Conservation (phyloP, 2,888 invertebrate species). For the Mythimna lalbum region DNA sequence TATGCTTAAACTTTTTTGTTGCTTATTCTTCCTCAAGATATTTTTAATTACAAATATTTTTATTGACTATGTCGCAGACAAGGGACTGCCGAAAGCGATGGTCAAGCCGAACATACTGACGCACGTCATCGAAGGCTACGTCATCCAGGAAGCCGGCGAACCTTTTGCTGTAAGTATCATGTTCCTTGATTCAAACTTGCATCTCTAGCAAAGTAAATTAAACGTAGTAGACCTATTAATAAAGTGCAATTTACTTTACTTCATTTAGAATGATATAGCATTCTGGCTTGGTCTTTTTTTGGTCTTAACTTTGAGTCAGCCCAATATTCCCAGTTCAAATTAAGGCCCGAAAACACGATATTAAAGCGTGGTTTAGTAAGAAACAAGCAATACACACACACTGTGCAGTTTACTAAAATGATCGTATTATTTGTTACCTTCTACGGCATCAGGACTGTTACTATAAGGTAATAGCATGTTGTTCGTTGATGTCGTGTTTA, state of each 20-base stretch:
- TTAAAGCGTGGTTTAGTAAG: neutral
- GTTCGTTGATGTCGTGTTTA: constrained; percentile 26
- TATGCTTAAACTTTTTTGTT: constrained; percentile 26
- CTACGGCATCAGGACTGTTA: constrained; percentile 51
- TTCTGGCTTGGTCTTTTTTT: neutral
- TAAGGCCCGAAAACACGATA: neutral
- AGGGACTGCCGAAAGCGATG: constrained; percentile 96
- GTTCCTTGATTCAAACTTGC: constrained; percentile 18
- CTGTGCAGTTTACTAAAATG: constrained; percentile 26
- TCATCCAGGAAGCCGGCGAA: constrained; percentile 98
- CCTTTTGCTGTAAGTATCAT: constrained; percentile 95
- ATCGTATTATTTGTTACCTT: constrained; percentile 37
- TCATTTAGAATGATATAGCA: neutral
- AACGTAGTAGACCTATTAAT: neutral
- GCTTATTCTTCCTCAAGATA: constrained; percentile 10
- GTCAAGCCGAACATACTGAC: constrained; percentile 98
- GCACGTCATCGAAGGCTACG: constrained; percentile 99
- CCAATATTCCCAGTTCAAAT: neutral
- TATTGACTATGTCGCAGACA: constrained; percentile 74
- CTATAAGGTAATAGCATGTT: constrained; percentile 33
- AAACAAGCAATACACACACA: neutral
- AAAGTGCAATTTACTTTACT: constrained; percentile 4
- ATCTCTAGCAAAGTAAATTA: constrained; percentile 4
- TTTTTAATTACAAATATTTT: constrained; percentile 2
- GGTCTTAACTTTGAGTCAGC: neutral